Base-by-base conservation (phyloP, 1,140 invertebrate species). In the Polyergus mexicanus region DNA sequence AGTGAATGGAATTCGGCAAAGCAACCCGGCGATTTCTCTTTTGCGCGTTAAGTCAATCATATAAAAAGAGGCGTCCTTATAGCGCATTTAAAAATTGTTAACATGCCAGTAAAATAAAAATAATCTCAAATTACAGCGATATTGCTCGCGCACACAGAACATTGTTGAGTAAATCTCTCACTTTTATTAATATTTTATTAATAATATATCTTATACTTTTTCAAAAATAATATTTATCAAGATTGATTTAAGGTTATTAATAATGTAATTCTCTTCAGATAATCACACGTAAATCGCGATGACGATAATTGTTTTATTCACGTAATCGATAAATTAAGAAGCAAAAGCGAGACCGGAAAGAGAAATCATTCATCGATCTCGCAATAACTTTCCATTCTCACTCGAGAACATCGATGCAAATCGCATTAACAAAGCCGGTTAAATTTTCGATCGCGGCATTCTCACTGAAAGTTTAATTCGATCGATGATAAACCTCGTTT, bases 61-160 rank as follows among this genome's bases (percentile, higher is more conserved):
- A 65, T 51, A 47, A 41, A 65, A 58, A 77, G 25, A 75, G 41
- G 41, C 63, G 54, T 58, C 35, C 69, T 86, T 76, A 32, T 63
- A 83, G 11, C 71, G 22, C 16, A 81, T 86, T 69, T 5, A 19
- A 51, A 88, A 81, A 89, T 91, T 91, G 91, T 93, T 93, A 93
- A 94, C 94, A 93, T 86, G 89, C 56, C 87, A 72, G 44, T 93
- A 90, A 94, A 94, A 93, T 90, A 86, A 87, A 86, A 91, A 92
- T 92, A 93, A 93, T 94, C 88, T 93, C 90, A 83, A 91, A 90
- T 94, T 93, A 93, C 92, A 88, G 44, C 76, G 75, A 86, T 68
- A 86, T 35, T 47, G 56, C 51, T 62, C 41, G 58, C 35, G 47
- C 13, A 44, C 10, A 44, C 2, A 51, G 16, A 19, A 4, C 7